Percentiles rank a stretch among this genome's conserved stretches.
Evolutionary conservation across 1,140 invertebrate species (phyloP).

Genomic region (Drosophila littoralis): DNA sequence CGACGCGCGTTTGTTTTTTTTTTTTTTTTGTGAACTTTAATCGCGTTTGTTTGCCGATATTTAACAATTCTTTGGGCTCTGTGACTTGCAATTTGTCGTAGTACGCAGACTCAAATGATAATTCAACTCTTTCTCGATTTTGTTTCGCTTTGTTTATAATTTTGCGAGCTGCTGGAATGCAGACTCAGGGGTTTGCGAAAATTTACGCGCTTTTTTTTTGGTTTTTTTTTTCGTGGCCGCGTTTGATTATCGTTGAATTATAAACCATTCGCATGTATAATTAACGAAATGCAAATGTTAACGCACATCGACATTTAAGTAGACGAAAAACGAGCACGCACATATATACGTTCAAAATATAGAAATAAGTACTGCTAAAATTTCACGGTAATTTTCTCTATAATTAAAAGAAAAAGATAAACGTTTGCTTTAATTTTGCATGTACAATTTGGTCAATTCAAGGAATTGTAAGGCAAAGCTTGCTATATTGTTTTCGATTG

Average conservation of each 20-base stretch:
- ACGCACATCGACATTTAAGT: conserved; percentile 67
- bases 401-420: conserved; percentile 69
- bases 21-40: too few relatives aligned
- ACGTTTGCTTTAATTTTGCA: conserved; percentile 73
- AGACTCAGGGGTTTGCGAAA: conserved; percentile 9
- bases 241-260: conserved; percentile 38
- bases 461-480: conserved; percentile 58
- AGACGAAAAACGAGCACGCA: conserved; percentile 64
- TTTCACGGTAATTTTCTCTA: conserved; percentile 80
- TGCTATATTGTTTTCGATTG: conserved; percentile 44
- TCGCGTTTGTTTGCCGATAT: conserved; percentile 17
- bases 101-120: conserved; percentile 46
- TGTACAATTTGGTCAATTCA: conserved; percentile 64
- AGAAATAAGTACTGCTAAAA: conserved; percentile 76
- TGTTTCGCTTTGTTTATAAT: conserved; percentile 22
- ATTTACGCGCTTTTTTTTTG: conserved; percentile 9
- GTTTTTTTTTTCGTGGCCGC: conserved; percentile 14
- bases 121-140: conserved; percentile 28
- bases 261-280: conserved; percentile 56
- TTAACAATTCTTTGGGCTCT: conserved; percentile 9
- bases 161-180: conserved; percentile 6
- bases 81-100: conserved; percentile 36
- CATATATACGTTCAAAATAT: conserved; percentile 72
- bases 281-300: conserved; percentile 63
- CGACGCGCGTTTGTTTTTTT: conserved; percentile 36